Base-by-base conservation (phyloP, 2,797 vertebrate species). In the Mycteria americana region DNA sequence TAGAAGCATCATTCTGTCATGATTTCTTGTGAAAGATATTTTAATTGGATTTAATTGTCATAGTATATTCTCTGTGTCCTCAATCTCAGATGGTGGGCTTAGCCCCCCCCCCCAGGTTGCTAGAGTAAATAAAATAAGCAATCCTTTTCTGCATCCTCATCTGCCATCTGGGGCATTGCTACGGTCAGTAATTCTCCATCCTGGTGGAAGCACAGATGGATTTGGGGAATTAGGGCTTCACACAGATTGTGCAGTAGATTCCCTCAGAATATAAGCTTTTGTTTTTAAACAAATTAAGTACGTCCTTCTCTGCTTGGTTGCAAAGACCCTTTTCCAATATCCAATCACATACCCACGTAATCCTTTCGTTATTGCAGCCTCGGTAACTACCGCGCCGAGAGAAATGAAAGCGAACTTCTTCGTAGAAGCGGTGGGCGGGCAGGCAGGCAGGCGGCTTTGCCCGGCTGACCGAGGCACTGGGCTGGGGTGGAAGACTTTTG, bases 211-310 rank as follows among this genome's bases (percentile, higher is more conserved):
- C 76, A 95, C 87, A 97, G 95, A 97, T 88, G 95, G 97, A 85
- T 92, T 77, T 48, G 43, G 31, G 85, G 95, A 94, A 97, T 97
- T 95, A 97, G n/a, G 19, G 63, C 63, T 96, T 93, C 92, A 76
- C 86, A 48, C 85, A 94, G 94, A 96, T 88, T 95, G 87, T 79
- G 59, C 89, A 79, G 69, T 7, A 74, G 79, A 88, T 93, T 96
- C 82, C 39, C 73, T 35, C 25, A 43, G 91, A 94, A 93, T 19
- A 82, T 4, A 41, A 92, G 92, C 76, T 93, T 90, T 94, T 92
- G 76, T 92, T 94, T 96, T 86, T 51, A 56, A 84, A 84, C 51
- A 91, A 96, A 97, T 96, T 73, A 94, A 76, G 91, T 23, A 33
- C 65, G 82, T 79, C 85, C 48, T 89, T 19, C 79, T 69, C 89